Base-by-base conservation (phyloP, 1,140 invertebrate species). In the Phymorhynchus buccinoides region DNA sequence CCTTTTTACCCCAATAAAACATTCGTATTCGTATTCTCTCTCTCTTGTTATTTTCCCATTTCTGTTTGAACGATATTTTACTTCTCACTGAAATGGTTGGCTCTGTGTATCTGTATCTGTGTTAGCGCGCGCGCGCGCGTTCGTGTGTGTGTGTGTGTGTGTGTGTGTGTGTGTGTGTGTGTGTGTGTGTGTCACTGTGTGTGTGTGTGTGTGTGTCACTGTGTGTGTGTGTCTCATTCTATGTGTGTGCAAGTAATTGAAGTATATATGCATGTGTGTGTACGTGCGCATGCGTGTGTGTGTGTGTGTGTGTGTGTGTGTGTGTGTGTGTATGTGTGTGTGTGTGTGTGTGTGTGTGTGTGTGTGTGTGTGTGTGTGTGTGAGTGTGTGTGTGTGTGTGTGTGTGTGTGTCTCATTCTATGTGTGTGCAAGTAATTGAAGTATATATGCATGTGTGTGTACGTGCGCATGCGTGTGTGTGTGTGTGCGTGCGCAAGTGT, bases 231-330 rank as follows among this genome's bases (percentile, higher is more conserved):
- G n/a, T n/a, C n/a, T n/a, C n/a, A n/a, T n/a, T n/a, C n/a, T n/a
- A n/a, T n/a, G n/a, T n/a, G n/a, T n/a, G n/a, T n/a, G n/a, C n/a
- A n/a, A n/a, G n/a, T n/a, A n/a, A n/a, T n/a, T n/a, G n/a, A n/a
- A n/a, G n/a, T n/a, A n/a, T 73, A 30, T n/a, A n/a, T 73, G 68
- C 9, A n/a, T 73, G 68, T n/a, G 35, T 73, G 68, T n/a, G 35
- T 73, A n/a, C 14, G n/a, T 62, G 14, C 14, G n/a, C n/a, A 62
- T 16, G 14, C 14, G 14, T 62, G 14, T 62, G 14, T 62, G 14
- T n/a, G 14, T 16, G n/a, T 16, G n/a, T 62, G 56, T 62, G 56
- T 16, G 56, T 62, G n/a, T 14, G n/a, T 62, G 14, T n/a, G 27
- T 30, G 27, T 30, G 35, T 73, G 35, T 30, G 7, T 73, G 27